Evolutionary conservation across 2,888 invertebrate genomes (phyloP).

Genomic region (Notocelia uddmanniana): DNA sequence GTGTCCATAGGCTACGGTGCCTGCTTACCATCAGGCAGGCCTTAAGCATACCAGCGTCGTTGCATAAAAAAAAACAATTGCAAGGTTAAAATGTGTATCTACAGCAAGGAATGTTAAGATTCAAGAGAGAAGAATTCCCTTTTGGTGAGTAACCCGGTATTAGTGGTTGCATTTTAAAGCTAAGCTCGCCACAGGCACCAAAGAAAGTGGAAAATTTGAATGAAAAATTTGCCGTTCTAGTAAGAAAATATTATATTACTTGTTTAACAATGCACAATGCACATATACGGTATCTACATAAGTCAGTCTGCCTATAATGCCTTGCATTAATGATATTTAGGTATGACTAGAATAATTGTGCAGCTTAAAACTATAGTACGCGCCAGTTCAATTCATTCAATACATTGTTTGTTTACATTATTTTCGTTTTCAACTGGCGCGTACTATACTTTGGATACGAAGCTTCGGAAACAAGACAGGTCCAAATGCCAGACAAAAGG

Average conservation of each 20-base stretch:
- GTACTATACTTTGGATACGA: too few relatives aligned
- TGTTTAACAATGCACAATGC: background rate
- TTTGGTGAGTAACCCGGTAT: background rate
- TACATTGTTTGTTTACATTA: too few relatives aligned
- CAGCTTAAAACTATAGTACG: too few relatives aligned
- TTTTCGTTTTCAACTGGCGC: too few relatives aligned
- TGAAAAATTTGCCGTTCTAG: background rate
- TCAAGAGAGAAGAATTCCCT: background rate
- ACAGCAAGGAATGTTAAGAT: background rate
- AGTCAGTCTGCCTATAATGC: background rate
- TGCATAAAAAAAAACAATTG: conserved; percentile 13
- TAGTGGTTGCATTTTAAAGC: conserved; percentile 6
- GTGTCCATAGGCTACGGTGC: too few relatives aligned
- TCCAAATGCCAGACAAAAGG: too few relatives aligned
- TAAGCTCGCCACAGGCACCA: background rate
- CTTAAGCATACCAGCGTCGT: too few relatives aligned
- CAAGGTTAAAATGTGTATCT: conserved; percentile 6
- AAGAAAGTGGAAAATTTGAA: conserved; percentile 6
- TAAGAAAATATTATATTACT: background rate
- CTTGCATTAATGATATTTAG: background rate
- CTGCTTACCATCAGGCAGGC: too few relatives aligned
- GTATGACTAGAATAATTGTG: background rate
- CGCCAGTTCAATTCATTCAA: too few relatives aligned
- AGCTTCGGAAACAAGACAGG: too few relatives aligned
- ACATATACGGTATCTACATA: background rate